Evolutionary conservation across 2,888 invertebrate species (phyloP), one percentile per base, ranked within the genome.

Genomic region (Cheilosia soror): DNA sequence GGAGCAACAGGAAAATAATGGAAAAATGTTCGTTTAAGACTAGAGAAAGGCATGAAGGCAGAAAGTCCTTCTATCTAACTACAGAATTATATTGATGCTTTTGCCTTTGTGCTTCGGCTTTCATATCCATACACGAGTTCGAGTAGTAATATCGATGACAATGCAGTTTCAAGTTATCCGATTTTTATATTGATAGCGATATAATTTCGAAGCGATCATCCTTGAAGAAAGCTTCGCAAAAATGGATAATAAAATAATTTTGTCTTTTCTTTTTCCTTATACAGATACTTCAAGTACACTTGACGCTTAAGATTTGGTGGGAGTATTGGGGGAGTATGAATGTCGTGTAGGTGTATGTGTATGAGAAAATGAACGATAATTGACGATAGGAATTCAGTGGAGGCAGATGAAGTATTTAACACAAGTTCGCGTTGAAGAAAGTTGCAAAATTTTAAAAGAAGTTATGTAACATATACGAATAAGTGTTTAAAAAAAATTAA

Each of bases 131-230:
- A 20, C 2, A 20, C 20, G 20, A 20, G 20, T n/a, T n/a, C n/a
- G n/a, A n/a, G n/a, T n/a, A n/a, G n/a, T n/a, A 29, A 20, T 40
- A 51, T 29, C 49, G 77, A 69, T 71, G 78, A 71, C 69, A 78
- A 49, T 78, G 78, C 78, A 78, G 55, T 78, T 78, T 78, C 47
- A 78, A 57, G 60, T 68, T 58, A 58, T 68, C 69, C 55, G 68
- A 55, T 68, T 77, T 62, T 60, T 62, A 47, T 77, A 62, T 77
- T 62, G 68, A 69, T 77, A 47, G 69, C 60, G 62, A 69, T 77
- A 62, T 77, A 62, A 77, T 78, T 71, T 71, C 69, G 25, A 63
- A 40, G 47, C 63, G 78, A 71, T 78, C 69, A 63, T 57, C 78
- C 63, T 37, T 78, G 63, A 11, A 37, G 63, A 40, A 29, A 15